Evolutionary conservation across 2,797 vertebrate species (phyloP).

Genomic region (Amphiprion clarkii): DNA sequence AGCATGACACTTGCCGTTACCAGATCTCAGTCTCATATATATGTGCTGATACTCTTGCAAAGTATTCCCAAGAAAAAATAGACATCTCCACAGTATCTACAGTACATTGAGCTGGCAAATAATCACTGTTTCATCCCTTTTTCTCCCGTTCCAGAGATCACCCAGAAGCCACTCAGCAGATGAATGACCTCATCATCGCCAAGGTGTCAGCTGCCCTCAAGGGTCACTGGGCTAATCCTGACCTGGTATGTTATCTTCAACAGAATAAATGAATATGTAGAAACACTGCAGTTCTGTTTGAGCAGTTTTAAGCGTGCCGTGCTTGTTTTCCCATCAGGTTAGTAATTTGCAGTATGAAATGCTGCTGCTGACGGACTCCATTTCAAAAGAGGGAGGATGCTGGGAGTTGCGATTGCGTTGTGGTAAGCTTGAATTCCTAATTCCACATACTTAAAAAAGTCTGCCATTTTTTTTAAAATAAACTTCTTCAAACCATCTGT

Average conservation of each 20-base stretch:
- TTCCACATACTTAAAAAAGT: not conserved
- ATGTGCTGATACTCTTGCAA: not conserved
- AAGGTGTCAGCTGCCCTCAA: constrained; percentile 98
- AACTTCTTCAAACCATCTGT: not conserved
- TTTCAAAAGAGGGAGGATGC: constrained; percentile 97
- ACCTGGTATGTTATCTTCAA: constrained; percentile 88
- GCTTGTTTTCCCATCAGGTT: constrained; percentile 83
- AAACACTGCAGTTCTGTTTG: not conserved
- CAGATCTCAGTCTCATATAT: not conserved
- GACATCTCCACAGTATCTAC: no score
- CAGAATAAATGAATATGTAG: not conserved
- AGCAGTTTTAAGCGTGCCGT: not conserved
- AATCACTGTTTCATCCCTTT: not conserved
- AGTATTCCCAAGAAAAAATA: no score
- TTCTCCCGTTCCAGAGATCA: constrained; percentile 89
- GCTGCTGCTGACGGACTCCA: constrained; percentile 97
- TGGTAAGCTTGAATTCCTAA: constrained; percentile 83
- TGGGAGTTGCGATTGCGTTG: constrained; percentile 98
- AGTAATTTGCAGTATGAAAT: constrained; percentile 99
- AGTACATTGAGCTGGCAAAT: not conserved
- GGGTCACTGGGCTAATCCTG: constrained; percentile 98
- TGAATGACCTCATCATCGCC: constrained; percentile 98
- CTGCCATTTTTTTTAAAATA: no score
- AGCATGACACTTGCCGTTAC: not conserved
- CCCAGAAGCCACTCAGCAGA: constrained; percentile 97